Percentiles rank a stretch among this genome's conserved stretches.
Conservation (phyloP, 64 coral and sea anemone genomes). For the Actinia equina region DNA sequence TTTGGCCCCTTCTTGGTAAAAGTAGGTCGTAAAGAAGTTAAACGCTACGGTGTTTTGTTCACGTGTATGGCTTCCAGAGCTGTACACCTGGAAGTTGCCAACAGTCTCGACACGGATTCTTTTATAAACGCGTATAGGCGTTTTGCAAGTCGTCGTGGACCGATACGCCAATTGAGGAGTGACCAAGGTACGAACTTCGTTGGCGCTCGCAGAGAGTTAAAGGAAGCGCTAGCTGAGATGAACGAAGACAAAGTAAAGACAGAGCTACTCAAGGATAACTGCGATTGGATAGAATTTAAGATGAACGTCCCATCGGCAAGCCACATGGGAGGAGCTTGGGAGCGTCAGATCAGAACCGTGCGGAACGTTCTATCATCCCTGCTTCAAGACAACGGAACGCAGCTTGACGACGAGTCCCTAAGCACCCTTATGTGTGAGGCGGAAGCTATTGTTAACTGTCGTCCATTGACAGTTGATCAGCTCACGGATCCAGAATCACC, state of each 20-base stretch:
- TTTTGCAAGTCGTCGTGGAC: constrained; percentile 13
- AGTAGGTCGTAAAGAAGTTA: not conserved
- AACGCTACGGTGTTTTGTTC: not conserved
- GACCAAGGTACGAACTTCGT: constrained; percentile 27
- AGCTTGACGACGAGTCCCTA: constrained; percentile 8
- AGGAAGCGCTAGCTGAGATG: constrained; percentile 11
- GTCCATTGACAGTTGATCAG: constrained; percentile 1
- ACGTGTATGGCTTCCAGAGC: constrained; percentile 19
- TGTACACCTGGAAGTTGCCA: not conserved
- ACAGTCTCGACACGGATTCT: not conserved
- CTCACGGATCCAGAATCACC: constrained; percentile 20
- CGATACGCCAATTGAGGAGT: constrained; percentile 4
- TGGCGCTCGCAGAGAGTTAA: not conserved
- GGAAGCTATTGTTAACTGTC: constrained; percentile 26
- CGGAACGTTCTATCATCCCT: constrained; percentile 1
- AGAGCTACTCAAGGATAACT: not conserved
- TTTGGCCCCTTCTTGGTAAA: constrained; percentile 11
- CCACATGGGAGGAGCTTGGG: constrained; percentile 24
- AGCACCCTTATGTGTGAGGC: constrained; percentile 20
- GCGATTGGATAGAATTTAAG: constrained; percentile 25
- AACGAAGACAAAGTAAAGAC: not conserved
- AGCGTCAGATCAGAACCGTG: constrained; percentile 25
- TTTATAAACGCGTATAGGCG: not conserved
- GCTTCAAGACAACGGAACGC: not conserved
- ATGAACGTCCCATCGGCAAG: constrained; percentile 31